Evolutionary conservation across 2,888 invertebrate species (phyloP).

Genomic region (Keiferia lycopersicella): DNA sequence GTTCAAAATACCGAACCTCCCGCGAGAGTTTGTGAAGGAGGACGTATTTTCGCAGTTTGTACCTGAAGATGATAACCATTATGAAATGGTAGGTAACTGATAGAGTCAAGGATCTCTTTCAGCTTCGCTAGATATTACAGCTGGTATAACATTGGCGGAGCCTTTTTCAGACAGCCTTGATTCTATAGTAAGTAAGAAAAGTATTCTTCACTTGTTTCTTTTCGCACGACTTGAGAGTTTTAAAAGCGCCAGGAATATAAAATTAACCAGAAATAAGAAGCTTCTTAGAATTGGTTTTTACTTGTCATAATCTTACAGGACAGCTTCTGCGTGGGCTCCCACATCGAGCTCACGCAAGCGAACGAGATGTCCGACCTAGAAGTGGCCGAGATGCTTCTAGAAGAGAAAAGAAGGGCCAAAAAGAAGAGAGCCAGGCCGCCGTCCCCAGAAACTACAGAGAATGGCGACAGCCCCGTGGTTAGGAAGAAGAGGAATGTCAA

Average conservation of each 20-base stretch:
- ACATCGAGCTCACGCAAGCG: conserved; percentile 73
- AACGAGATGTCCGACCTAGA: conserved; percentile 81
- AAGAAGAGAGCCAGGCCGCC: conserved; percentile 33
- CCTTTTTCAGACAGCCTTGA: too few species aligned
- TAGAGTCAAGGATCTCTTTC: too few species aligned
- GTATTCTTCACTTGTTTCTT: too few species aligned
- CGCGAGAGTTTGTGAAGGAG: conserved; percentile 58
- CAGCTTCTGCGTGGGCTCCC: conserved; percentile 84
- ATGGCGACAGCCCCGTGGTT: conserved; percentile 59
- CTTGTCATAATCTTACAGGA: conserved; percentile 82
- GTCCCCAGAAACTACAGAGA: conserved; percentile 30
- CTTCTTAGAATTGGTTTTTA: too few species aligned
- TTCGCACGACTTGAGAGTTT: too few species aligned
- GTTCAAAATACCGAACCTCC: conserved; percentile 83
- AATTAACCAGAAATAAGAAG: neutral
- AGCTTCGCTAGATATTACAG: too few species aligned
- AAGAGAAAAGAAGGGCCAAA: conserved; percentile 51
- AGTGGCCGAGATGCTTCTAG: conserved; percentile 82
- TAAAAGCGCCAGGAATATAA: neutral
- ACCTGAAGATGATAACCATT: conserved; percentile 69
- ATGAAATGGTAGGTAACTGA: conserved; percentile 70
- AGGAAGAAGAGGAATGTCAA: conserved; percentile 53
- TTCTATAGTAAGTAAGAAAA: too few species aligned
- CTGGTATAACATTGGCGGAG: too few species aligned
- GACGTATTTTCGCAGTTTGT: conserved; percentile 78